Conservation (phyloP, 2,888 invertebrate genomes). For the Spodoptera exigua region DNA sequence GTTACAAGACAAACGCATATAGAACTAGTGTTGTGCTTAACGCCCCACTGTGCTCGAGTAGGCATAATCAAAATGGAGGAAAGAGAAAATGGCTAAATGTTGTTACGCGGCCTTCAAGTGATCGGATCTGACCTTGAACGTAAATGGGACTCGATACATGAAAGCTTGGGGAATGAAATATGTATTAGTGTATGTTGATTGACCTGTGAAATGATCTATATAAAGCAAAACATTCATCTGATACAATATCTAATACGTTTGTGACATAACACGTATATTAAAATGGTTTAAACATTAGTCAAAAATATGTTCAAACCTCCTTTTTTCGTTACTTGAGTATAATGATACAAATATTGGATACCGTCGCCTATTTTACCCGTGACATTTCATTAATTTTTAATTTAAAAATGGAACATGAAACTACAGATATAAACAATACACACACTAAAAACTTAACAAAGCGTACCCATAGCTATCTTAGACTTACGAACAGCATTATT, state of each 20-base stretch:
- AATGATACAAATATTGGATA: no score
- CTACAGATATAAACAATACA: no score
- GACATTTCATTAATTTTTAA: no score
- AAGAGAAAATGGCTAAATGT: conserved; percentile 74
- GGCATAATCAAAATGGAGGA: conserved; percentile 54
- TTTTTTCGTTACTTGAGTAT: no score
- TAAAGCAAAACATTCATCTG: background rate
- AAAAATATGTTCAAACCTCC: no score
- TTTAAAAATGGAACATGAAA: no score
- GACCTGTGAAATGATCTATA: background rate
- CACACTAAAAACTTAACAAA: conserved; percentile 1
- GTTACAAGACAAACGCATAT: conserved; percentile 64
- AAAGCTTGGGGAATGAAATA: conserved; percentile 21
- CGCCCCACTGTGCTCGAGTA: conserved; percentile 58
- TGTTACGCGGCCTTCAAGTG: conserved; percentile 65
- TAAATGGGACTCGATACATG: conserved; percentile 30
- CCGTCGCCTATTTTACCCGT: no score
- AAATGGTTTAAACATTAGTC: no score
- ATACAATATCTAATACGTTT: no score
- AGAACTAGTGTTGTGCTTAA: conserved; percentile 50
- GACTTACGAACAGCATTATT: conserved; percentile 12
- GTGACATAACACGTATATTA: no score
- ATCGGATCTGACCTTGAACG: conserved; percentile 52
- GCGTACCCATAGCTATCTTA: background rate
- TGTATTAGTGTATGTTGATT: conserved; percentile 8